Conservation (phyloP, 2,113 vertebrate genomes). For the Azemiops feae region DNA sequence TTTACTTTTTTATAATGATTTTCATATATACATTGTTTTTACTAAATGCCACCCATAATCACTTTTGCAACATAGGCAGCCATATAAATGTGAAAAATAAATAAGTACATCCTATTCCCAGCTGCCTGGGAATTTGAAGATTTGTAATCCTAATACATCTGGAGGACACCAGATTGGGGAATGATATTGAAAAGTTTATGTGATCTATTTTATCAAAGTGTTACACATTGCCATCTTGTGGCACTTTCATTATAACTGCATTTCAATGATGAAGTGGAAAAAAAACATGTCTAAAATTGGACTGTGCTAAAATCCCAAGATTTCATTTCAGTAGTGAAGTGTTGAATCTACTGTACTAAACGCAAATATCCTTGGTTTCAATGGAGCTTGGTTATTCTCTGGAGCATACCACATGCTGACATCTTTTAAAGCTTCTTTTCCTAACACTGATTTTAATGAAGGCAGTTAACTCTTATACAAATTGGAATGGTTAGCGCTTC, state of each 20-base stretch:
- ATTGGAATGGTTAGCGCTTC: neutral
- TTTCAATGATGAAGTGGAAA: neutral
- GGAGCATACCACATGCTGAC: neutral
- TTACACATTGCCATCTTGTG: constrained; percentile 28
- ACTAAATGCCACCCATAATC: neutral
- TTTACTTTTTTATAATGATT: neutral
- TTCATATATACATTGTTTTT: neutral
- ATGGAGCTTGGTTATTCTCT: neutral
- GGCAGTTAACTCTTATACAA: neutral
- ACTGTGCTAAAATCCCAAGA: neutral
- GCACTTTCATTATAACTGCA: neutral
- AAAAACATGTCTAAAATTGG: neutral
- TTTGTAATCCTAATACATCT: neutral
- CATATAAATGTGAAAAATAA: neutral
- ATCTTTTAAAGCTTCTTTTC: no score
- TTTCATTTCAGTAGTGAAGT: neutral
- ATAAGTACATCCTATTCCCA: neutral
- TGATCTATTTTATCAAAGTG: neutral
- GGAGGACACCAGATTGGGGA: neutral
- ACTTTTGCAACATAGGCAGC: neutral
- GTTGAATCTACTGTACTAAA: neutral
- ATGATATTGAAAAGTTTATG: neutral
- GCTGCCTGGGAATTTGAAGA: neutral
- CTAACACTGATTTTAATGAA: neutral
- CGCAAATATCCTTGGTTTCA: neutral